Base-by-base conservation (phyloP, 2,113 vertebrate species). In the Xenopus laevis region DNA sequence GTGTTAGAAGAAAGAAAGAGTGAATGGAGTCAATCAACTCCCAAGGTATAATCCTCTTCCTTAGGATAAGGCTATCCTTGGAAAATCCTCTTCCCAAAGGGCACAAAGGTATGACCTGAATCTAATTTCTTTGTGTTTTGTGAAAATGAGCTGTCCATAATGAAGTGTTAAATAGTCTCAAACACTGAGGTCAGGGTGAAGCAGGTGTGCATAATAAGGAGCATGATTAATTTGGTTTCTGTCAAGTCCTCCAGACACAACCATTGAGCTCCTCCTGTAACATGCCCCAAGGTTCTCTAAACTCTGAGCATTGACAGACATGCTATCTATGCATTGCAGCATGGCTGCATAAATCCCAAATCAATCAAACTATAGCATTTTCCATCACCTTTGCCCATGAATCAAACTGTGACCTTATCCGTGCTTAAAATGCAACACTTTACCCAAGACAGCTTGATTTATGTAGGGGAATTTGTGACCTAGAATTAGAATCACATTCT, bases 151-250 rank as follows among this genome's bases (percentile, higher is more conserved):
- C 33, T 65, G 45, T 50, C n/a, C n/a, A 20, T 50, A 50, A 50
- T 47, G 45, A 47, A 23, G 45, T 21, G 33, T 17, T 67, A 20
- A 20, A 21, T 45, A 46, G 44, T 67, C 44, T 52, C 20, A 67
- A 50, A 45, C 40, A 67, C 44, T 21, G 33, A n/a, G 63, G 53
- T 60, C 10, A 13, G 58, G 21, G 21, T 21, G 18, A 23, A 60
- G 33, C 63, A 67, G 44, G 65, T 47, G 33, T 65, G 63, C 63
- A 46, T 46, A 46, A 33, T 40, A 18, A 20, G 45, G 46, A 27
- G 17, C 46, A 67, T 20, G n/a, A 67, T 45, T 67, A 50, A 67
- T 67, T 67, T 67, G 65, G 65, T 67, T 67, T 67, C 65, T 50
- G 45, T 45, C 44, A 47, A 11, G 44, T 50, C 44, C 45, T 16